Base-by-base conservation (phyloP, 2,888 invertebrate species). In the Myopa tessellatipennis region DNA sequence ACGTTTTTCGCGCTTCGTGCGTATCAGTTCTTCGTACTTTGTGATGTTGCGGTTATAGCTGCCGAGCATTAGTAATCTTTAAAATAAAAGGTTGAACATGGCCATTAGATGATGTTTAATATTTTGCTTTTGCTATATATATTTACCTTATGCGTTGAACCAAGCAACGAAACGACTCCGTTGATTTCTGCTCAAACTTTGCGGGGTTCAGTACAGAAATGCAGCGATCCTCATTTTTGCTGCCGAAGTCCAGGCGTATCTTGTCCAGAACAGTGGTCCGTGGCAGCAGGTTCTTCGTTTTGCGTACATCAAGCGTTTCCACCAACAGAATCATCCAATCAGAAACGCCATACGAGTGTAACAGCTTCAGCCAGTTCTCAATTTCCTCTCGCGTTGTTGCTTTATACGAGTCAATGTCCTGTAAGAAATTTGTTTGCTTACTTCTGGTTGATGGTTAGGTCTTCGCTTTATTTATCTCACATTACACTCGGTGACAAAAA, bases 311-410 rank as follows among this genome's bases (percentile, higher is more conserved):
- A 88, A 96, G 94, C 74, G 95, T 96, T 90, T 97, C 97, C 67
- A 98, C 96, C 81, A 97, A 91, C 63, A 98, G 93, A 85, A 98
- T 95, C 92, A 98, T 93, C 98, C 97, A 98, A 89, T 98, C 98
- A 74, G 93, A 92, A 77, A 96, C 92, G 79, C 94, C 94, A 85
- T 93, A 92, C 78, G 92, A 92, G 81, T 92, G 92, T 81, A 98
- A 90, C 83, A 93, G 92, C 85, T 95, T 94, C 75, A 96, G 90
- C 98, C 98, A 98, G 82, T 91, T 90, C 86, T 95, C 95, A 82
- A 98, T 95, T 83, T 96, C 96, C 87, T 98, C 98, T 89, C 94
- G 93, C n/a, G 96, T 92, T 74, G 92, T 93, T 72, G 93, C 92
- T 90, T 97, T 98, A 87, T 98, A 98, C 74, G 93, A 92, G 89